These are phyloP conservation scores for Oxyruncus cristatus DNA, from an alignment of 2,113 vertebrate genomes.

Conservation along the genomic window DNA sequence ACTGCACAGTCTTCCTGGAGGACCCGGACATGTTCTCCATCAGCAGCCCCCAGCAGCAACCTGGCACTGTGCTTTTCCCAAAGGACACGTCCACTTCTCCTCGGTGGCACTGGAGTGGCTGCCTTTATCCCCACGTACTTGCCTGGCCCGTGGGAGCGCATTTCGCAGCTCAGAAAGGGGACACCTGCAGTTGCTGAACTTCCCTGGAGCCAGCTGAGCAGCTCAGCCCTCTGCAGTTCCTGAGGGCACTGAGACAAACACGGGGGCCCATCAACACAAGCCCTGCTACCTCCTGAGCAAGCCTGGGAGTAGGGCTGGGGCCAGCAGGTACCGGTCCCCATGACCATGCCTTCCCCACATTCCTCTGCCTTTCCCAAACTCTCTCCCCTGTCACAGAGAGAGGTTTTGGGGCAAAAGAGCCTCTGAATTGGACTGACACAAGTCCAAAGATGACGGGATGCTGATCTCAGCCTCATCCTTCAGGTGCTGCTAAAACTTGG, in stretches of 20 bases:
- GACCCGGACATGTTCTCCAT: not conserved
- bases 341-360: not conserved
- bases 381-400: not conserved
- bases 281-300: not conserved
- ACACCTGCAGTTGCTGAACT: not conserved
- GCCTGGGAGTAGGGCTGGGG: not conserved
- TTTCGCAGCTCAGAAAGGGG: not conserved
- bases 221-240: not conserved
- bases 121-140: rapidly evolving
- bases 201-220: not conserved
- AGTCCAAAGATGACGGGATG: not conserved
- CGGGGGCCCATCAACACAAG: not conserved
- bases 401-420: not conserved
- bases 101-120: not conserved
- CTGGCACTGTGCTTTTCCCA: not conserved
- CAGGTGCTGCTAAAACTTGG: not conserved
- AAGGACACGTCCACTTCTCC: rapidly evolving
- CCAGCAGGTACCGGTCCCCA: rapidly evolving
- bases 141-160: rapidly evolving
- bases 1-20: not conserved
- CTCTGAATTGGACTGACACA: not conserved
- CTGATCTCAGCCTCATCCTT: not conserved
- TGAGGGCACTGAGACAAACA: rapidly evolving
- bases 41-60: not conserved
- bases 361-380: not conserved